Evolutionary conservation across 2,888 invertebrate species (phyloP).

Genomic region (Pseudanteris insignis): DNA sequence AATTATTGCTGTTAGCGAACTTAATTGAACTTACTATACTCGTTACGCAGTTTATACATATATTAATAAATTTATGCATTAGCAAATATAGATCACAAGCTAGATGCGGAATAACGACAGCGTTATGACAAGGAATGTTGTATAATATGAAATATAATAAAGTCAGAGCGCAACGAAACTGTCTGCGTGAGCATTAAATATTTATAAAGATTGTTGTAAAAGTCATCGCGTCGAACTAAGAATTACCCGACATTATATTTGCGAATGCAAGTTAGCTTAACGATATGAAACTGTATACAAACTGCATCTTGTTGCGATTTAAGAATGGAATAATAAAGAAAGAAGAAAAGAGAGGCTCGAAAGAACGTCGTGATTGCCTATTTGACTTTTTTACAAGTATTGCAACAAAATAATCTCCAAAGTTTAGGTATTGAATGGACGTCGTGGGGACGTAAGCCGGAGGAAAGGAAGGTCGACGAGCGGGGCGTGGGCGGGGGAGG

Average conservation of each 20-base stretch:
- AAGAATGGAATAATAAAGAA: slow-evolving; percentile 42
- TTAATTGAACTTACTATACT: slow-evolving; percentile 14
- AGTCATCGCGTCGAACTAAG: slow-evolving; percentile 20
- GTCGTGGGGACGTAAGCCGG: too few relatives aligned
- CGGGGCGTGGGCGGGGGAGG: background rate
- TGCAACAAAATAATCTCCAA: slow-evolving; percentile 35
- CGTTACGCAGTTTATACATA: background rate
- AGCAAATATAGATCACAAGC: too few relatives aligned
- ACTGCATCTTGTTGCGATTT: slow-evolving; percentile 38
- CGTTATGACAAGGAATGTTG: too few relatives aligned
- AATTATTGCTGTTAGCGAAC: slow-evolving; percentile 13
- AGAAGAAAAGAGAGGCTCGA: slow-evolving; percentile 28
- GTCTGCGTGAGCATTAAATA: slow-evolving; percentile 22
- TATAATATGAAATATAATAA: background rate
- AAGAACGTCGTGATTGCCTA: slow-evolving; percentile 41
- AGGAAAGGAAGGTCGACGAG: slow-evolving; percentile 4
- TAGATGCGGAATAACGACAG: too few relatives aligned
- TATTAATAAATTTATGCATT: too few relatives aligned
- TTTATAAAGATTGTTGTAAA: slow-evolving; percentile 32
- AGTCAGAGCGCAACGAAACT: slow-evolving; percentile 1
- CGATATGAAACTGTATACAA: slow-evolving; percentile 35
- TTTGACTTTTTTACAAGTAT: slow-evolving; percentile 39
- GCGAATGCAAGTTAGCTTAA: slow-evolving; percentile 35
- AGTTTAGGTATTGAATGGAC: too few relatives aligned
- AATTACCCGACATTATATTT: slow-evolving; percentile 34